Conservation (phyloP, 2,888 invertebrate genomes). For the Congeria kusceri region DNA sequence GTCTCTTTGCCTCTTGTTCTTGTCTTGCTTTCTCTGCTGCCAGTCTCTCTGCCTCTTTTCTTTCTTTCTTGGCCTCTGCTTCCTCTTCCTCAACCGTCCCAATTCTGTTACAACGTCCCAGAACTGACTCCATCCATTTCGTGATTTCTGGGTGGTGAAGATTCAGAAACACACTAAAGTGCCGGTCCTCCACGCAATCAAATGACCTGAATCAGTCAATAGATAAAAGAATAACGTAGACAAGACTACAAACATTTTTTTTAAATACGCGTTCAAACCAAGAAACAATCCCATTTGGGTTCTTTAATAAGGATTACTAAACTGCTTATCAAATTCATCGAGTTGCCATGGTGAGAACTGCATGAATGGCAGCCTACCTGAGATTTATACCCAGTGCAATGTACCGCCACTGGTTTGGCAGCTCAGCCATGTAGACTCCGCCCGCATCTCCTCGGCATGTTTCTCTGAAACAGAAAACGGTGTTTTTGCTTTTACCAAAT, state of each 20-base stretch:
- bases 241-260: too few relatives aligned
- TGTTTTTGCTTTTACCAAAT: too few relatives aligned
- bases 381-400: constrained; percentile 40
- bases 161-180: constrained; percentile 52
- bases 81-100: background rate
- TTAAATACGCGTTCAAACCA: too few relatives aligned
- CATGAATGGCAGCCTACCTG: too few relatives aligned
- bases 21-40: too few relatives aligned
- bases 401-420: constrained; percentile 19
- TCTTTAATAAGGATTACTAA: too few relatives aligned
- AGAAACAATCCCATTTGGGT: too few relatives aligned
- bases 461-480: constrained; percentile 2
- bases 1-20: too few relatives aligned
- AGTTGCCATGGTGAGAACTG: too few relatives aligned
- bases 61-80: background rate
- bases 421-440: constrained; percentile 47
- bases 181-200: constrained; percentile 6
- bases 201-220: constrained; percentile 15
- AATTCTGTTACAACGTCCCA: constrained; percentile 38
- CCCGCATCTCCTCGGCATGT: constrained; percentile 46
- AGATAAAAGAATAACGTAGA: too few relatives aligned
- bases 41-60: too few relatives aligned
- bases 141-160: constrained; percentile 27
- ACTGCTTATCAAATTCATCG: too few relatives aligned
- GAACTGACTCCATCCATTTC: constrained; percentile 22